Evolutionary conservation across 2,888 invertebrate genomes (phyloP).

Genomic region (Papilio elwesi): DNA sequence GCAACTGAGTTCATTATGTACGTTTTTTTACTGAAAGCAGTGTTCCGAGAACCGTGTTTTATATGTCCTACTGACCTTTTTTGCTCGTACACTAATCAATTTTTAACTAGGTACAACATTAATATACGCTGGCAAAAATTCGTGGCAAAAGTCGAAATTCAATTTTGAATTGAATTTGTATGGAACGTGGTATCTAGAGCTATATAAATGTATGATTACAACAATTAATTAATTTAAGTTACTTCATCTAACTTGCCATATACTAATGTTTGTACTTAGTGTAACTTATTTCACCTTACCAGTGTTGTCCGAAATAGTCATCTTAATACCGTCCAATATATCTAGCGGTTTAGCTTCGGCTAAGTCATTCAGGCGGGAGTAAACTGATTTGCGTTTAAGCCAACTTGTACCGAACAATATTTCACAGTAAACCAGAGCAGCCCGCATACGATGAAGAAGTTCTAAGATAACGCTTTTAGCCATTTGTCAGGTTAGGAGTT

Average conservation of each 20-base stretch:
- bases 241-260: background rate
- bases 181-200: too few species aligned
- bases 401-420: constrained; percentile 19
- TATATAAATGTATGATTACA: background rate
- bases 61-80: too few species aligned
- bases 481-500: background rate
- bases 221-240: constrained; percentile 5
- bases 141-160: too few species aligned
- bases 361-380: constrained; percentile 2
- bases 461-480: background rate
- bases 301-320: constrained; percentile 20
- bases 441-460: constrained; percentile 2
- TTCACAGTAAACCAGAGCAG: background rate
- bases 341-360: constrained; percentile 4
- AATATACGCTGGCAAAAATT: too few species aligned
- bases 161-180: too few species aligned
- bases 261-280: constrained; percentile 2
- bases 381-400: constrained; percentile 38
- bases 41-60: too few species aligned
- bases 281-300: constrained; percentile 1
- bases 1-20: too few species aligned
- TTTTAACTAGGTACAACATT: too few species aligned
- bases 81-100: too few species aligned
- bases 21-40: too few species aligned
- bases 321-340: constrained; percentile 28